Evolutionary conservation across 2,797 vertebrate species (phyloP).

Genomic region (Amblyopsis hoosieri): DNA sequence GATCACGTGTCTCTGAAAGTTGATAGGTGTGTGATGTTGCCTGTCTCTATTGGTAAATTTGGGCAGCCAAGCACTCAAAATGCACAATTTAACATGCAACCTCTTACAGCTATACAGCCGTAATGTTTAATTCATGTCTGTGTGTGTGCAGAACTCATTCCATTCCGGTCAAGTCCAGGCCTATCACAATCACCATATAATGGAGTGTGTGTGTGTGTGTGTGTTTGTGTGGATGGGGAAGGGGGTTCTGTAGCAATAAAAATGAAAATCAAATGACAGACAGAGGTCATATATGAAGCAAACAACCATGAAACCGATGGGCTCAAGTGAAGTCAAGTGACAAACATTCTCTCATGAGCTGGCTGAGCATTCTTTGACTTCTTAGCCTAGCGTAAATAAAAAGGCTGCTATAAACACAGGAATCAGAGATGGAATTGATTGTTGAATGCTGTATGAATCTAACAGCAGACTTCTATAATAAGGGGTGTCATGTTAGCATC

Average conservation of each 20-base stretch:
- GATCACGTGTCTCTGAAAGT: slow-evolving; percentile 17
- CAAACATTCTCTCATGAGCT: slow-evolving; percentile 28
- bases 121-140: slow-evolving; percentile 65
- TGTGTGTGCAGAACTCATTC: slow-evolving; percentile 43
- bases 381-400: slow-evolving; percentile 49
- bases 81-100: slow-evolving; percentile 29
- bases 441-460: slow-evolving; percentile 20
- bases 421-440: slow-evolving; percentile 18
- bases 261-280: slow-evolving; percentile 68
- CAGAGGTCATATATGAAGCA: slow-evolving; percentile 43
- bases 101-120: slow-evolving; percentile 30
- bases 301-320: slow-evolving; percentile 47
- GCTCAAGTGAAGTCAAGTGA: slow-evolving; percentile 39
- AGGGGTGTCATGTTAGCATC: slow-evolving; percentile 2
- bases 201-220: slow-evolving; percentile 30
- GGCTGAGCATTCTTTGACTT: slow-evolving; percentile 28
- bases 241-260: slow-evolving; percentile 58
- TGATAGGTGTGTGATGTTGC: slow-evolving; percentile 6
- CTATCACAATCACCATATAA: slow-evolving; percentile 40
- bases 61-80: slow-evolving; percentile 33
- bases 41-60: slow-evolving; percentile 20
- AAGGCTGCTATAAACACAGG: slow-evolving; percentile 21
- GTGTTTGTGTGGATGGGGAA: slow-evolving; percentile 4
- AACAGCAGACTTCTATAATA: slow-evolving; percentile 5
- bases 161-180: slow-evolving; percentile 51